These are phyloP conservation scores for Dryomyza anilis DNA, from an alignment of 2,888 invertebrate species.

Conservation along the genomic window DNA sequence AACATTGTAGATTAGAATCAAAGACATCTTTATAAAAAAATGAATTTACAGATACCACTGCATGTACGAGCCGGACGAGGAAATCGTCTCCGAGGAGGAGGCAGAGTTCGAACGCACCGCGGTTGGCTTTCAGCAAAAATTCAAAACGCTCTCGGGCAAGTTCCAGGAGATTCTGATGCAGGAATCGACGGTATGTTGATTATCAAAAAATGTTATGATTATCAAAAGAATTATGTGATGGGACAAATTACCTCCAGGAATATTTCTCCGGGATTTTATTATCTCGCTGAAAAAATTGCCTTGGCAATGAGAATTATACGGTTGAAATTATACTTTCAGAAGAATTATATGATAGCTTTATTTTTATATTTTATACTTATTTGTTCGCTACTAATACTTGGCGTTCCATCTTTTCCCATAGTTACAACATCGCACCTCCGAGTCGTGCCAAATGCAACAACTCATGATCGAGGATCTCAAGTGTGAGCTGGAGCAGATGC, in stretches of 20 bases:
- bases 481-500: slow-evolving; percentile 67
- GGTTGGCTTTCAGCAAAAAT: slow-evolving; percentile 72
- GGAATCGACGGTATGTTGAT: slow-evolving; percentile 75
- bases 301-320: no score
- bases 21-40: background rate
- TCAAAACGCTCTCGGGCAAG: slow-evolving; percentile 73
- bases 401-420: no score
- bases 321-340: no score
- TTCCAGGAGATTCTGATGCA: slow-evolving; percentile 74
- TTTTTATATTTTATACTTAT: no score
- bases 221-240: slow-evolving; percentile 3
- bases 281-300: no score
- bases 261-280: no score
- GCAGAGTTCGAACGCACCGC: slow-evolving; percentile 73
- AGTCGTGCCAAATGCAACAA: slow-evolving; percentile 77
- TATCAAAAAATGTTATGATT: slow-evolving; percentile 28
- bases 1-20: background rate
- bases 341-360: no score
- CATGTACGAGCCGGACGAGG: slow-evolving; percentile 66
- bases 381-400: no score
- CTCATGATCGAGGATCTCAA: slow-evolving; percentile 76
- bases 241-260: background rate
- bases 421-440: slow-evolving; percentile 76
- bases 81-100: slow-evolving; percentile 72
- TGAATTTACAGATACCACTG: slow-evolving; percentile 70